phyloP scores from a whole-genome alignment of 2,797 vertebrate genomes.

The Syncerus caffer region DNA sequence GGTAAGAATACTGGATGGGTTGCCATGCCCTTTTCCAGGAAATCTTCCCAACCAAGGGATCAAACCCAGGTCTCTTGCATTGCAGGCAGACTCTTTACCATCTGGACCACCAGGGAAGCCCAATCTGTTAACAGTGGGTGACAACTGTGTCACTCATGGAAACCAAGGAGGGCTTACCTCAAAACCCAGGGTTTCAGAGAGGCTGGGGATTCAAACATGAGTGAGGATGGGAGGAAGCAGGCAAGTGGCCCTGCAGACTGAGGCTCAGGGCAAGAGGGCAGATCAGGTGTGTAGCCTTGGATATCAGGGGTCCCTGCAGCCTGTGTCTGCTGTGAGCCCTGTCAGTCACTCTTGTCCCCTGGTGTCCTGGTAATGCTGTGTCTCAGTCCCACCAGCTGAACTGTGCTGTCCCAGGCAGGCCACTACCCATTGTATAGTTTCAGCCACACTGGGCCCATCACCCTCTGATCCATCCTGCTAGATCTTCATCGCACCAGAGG shows the following conservation, averaged over 20 bases:
- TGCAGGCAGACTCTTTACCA: background rate
- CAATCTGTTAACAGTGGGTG: background rate
- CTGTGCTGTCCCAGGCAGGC: background rate
- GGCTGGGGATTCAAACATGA: background rate
- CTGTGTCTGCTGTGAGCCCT: background rate
- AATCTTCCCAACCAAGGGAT: background rate
- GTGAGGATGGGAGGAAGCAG: background rate
- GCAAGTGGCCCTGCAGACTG: background rate
- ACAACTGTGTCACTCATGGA: background rate
- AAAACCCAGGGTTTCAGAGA: background rate
- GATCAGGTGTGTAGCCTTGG: background rate
- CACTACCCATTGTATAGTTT: background rate
- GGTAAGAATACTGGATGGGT: background rate
- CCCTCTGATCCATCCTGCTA: background rate
- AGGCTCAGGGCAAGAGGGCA: background rate
- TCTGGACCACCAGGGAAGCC: background rate
- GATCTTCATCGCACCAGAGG: background rate
- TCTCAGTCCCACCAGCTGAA: background rate
- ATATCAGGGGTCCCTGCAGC: background rate
- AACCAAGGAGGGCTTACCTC: background rate
- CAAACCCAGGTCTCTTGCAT: background rate
- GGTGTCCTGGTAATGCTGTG: background rate
- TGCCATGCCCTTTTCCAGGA: background rate
- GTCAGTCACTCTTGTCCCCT: background rate
- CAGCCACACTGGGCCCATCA: fast-evolving